Evolutionary conservation across 2,888 invertebrate species (phyloP), one percentile per base, ranked within the genome.

Genomic region (Kryphioiulus occultus): DNA sequence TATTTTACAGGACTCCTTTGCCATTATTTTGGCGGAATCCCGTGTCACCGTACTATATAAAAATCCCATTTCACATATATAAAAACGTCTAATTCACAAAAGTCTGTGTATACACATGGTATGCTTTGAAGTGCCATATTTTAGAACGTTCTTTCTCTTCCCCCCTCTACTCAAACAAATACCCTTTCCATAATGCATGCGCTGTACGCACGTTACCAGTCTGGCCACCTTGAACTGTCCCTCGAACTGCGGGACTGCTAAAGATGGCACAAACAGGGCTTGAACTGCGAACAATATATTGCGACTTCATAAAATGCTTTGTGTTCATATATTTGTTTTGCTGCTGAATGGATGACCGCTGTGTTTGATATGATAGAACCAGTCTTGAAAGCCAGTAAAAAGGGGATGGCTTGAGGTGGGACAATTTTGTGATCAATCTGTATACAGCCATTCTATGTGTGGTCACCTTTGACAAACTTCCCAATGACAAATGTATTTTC

Each of bases 301-400:
- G 22, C 26, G 22, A 68, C 68, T 68, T 68, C 68, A 68, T 68
- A 68, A 68, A 68, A 68, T 68, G 68, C 68, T 26, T 68, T 68
- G 68, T 68, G 68, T 68, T 68, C 9, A 26, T 68, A 68, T 22
- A n/a, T 68, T 68, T 53, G 53, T 22, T 68, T 68, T 68, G 68
- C 68, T 68, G 68, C 68, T 68, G 68, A 68, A 68, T 68, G 68
- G 68, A 68, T 68, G 68, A n/a, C 26, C 68, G 68, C 68, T 68
- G 68, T 68, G 68, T 22, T 68, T 68, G 26, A 68, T 68, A 68
- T 68, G 68, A 68, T 68, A 26, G 22, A 68, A 68, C 22, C 68
- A 1, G 68, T 22, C 68, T 22, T 68, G 68, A 26, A 68, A 68
- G 68, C 7, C 22, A 9, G 9, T 68, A 68, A 53, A 68, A 68